Evolutionary conservation across 2,113 vertebrate genomes (phyloP).

Genomic region (Chlorodrepanis virens): DNA sequence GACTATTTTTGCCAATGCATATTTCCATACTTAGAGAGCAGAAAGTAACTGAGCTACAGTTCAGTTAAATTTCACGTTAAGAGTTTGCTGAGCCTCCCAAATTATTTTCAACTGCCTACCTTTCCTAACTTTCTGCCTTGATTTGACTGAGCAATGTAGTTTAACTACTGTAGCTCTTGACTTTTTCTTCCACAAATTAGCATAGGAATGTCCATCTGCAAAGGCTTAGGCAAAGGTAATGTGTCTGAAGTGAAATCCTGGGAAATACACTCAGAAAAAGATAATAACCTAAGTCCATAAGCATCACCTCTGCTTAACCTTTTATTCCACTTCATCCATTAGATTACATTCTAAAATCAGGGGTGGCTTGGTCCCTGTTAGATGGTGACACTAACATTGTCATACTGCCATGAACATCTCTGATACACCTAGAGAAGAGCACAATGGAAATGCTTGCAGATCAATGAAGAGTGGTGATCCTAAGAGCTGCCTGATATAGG

Average conservation of each 20-base stretch:
- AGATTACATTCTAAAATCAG: neutral
- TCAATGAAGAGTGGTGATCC: accelerated
- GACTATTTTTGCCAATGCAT: neutral
- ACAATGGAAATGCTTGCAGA: neutral
- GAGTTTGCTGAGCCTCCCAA: neutral
- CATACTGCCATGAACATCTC: neutral
- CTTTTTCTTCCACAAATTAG: neutral
- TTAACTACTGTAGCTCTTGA: neutral
- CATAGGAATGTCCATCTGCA: neutral
- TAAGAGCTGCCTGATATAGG: neutral
- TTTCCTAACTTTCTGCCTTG: neutral
- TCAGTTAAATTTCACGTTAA: neutral
- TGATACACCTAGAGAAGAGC: neutral
- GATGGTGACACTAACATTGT: neutral
- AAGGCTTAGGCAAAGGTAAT: neutral
- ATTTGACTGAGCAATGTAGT: neutral
- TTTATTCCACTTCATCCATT: neutral
- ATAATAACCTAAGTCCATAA: neutral
- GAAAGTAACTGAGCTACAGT: neutral
- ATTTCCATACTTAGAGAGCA: neutral
- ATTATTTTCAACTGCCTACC: neutral
- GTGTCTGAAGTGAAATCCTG: neutral
- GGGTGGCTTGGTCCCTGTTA: neutral
- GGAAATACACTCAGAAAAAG: neutral
- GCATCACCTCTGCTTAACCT: neutral